Percentiles rank a stretch among this genome's conserved stretches.
phyloP scores from a whole-genome alignment of 1,140 invertebrate species.

The Acyrthosiphon pisum region DNA sequence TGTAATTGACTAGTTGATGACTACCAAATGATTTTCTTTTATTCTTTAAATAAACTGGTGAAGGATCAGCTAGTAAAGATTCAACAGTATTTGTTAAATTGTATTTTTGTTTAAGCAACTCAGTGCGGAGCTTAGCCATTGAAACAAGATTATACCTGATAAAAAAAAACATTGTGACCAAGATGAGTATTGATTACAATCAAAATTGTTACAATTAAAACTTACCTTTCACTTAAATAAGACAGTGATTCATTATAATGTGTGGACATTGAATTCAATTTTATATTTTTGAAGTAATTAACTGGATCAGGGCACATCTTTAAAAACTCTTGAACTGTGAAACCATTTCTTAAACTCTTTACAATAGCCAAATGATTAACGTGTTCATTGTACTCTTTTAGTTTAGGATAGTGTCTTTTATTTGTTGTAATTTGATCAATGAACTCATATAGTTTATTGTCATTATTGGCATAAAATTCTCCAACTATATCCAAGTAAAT shows the following conservation, averaged over 20 bases:
- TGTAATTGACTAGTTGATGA: background rate
- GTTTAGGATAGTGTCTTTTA: background rate
- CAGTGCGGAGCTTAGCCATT: background rate
- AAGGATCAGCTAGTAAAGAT: background rate
- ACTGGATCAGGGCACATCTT: background rate
- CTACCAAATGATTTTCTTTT: background rate
- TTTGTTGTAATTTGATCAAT: slow-evolving; percentile 23
- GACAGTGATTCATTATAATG: slow-evolving; percentile 21
- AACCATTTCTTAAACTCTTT: background rate
- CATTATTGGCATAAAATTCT: background rate
- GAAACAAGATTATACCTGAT: background rate
- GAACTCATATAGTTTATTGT: background rate
- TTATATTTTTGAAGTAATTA: slow-evolving; percentile 29
- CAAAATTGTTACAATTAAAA: background rate
- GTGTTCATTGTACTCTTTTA: background rate
- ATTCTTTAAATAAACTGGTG: background rate
- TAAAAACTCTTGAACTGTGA: slow-evolving; percentile 10
- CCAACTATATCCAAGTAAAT: slow-evolving; percentile 40
- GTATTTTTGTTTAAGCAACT: background rate
- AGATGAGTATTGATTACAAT: background rate
- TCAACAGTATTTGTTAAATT: slow-evolving; percentile 3
- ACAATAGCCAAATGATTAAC: background rate
- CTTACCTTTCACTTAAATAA: slow-evolving; percentile 18
- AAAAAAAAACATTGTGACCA: background rate
- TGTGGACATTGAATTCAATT: background rate